Conservation (phyloP, 2,888 invertebrate genomes). For the Drosophila hamatofila region DNA sequence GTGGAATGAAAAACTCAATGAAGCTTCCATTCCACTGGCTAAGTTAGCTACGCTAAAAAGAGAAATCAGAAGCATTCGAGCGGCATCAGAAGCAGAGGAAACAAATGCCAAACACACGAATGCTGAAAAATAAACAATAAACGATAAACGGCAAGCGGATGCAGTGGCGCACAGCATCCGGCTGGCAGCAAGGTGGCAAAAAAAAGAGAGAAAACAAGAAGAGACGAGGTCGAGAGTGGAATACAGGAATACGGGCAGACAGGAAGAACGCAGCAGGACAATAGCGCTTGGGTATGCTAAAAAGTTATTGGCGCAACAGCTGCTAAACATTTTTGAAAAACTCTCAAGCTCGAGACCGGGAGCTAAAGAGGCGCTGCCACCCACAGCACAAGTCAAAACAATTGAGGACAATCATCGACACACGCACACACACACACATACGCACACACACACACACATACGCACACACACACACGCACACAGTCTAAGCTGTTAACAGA, state of each 20-base stretch:
- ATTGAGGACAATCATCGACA: slow-evolving; percentile 80
- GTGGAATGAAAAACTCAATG: slow-evolving; percentile 1
- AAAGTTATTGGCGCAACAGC: slow-evolving; percentile 74
- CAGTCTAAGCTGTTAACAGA: slow-evolving; percentile 5
- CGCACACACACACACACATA: slow-evolving; percentile 2
- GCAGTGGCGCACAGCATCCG: slow-evolving; percentile 72
- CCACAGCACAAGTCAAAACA: slow-evolving; percentile 72
- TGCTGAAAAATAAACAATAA: slow-evolving; percentile 42
- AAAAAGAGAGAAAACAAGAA: slow-evolving; percentile 18
- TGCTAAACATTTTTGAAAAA: slow-evolving; percentile 53
- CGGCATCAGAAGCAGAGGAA: slow-evolving; percentile 46
- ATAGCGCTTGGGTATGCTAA: slow-evolving; percentile 61
- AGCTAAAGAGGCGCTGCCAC: slow-evolving; percentile 12
- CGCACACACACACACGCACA: neutral
- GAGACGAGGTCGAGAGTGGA: neutral
- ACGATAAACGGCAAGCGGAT: slow-evolving; percentile 62
- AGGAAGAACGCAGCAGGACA: slow-evolving; percentile 40
- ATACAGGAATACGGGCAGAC: slow-evolving; percentile 28
- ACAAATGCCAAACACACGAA: slow-evolving; percentile 58
- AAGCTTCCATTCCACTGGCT: slow-evolving; percentile 7
- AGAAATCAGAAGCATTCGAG: slow-evolving; percentile 13
- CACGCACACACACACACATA: slow-evolving; percentile 21
- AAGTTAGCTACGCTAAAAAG: slow-evolving; percentile 5
- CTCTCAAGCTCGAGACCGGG: slow-evolving; percentile 27
- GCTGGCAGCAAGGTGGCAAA: slow-evolving; percentile 58